Evolutionary conservation across 2,113 vertebrate genomes (phyloP), one percentile per base, ranked within the genome.

Genomic region (Hypocryptadius cinnamomeus): DNA sequence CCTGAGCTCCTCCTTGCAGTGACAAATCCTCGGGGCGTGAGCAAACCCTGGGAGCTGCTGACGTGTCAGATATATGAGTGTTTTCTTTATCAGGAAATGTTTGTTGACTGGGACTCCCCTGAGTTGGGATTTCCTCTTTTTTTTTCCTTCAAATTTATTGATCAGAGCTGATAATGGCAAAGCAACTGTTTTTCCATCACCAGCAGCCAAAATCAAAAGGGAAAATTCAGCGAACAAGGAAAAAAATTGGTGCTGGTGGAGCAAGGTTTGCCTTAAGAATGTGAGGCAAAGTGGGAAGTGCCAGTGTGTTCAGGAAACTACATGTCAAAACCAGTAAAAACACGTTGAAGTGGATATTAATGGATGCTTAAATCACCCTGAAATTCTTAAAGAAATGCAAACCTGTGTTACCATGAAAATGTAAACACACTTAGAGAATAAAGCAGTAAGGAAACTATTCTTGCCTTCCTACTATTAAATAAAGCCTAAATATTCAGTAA

Each of bases 31-130:
- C 44, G 91, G 95, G 97, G 91, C 13, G 59, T 95, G 97, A 97
- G 96, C 97, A 98, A 98, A 98, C 98, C 98, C 97, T 90, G 96
- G 90, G 74, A 98, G 95, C 97, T 96, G 98, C 96, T 96, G 98
- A 98, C 79, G 94, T 89, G 97, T 87, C 97, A 98, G 98, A 98
- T 97, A 97, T 96, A 97, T 64, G 96, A 97, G 92, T 97, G 97
- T 97, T 98, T 97, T 96, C 97, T 98, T 98, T 96, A 97, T 96
- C 97, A 85, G 85, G 27, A 94, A 95, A 95, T 91, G 96, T 96
- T 97, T 97, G 95, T 97, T 96, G 97, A 97, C 96, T 94, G 94
- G 96, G 97, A 97, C 96, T 97, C 96, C 97, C 96, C 96, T 53
- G 87, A 90, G 86, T 3, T 74, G 79, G 87, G 89, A 37, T 93